A percentile compares a stretch with the other conserved stretches of the same genome.
Evolutionary conservation across 2,888 invertebrate species (phyloP).

Genomic region (Drosophila subquinaria): DNA sequence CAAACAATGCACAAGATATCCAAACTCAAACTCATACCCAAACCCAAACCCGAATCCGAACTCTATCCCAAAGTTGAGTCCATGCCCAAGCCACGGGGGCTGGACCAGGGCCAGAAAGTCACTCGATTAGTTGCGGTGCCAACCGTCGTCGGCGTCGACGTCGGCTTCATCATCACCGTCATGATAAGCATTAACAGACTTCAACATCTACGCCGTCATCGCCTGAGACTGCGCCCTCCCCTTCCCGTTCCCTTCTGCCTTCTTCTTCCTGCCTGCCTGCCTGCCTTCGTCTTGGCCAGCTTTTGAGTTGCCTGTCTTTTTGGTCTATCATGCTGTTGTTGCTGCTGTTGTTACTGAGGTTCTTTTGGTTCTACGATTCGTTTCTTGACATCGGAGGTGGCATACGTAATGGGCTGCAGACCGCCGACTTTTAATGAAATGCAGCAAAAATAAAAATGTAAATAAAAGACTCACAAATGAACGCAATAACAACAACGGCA

Average conservation of each 20-base stretch:
- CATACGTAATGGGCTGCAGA: constrained; percentile 57
- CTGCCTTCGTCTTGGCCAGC: constrained; percentile 20
- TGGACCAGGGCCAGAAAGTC: constrained; percentile 66
- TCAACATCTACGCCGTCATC: constrained; percentile 74
- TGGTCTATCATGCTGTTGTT: constrained; percentile 58
- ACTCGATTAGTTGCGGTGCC: constrained; percentile 79
- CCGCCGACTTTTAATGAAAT: constrained; percentile 61
- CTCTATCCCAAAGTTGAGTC: constrained; percentile 10
- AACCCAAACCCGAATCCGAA: constrained; percentile 1
- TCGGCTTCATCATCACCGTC: constrained; percentile 69
- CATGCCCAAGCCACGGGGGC: constrained; percentile 56
- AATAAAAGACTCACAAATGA: constrained; percentile 75
- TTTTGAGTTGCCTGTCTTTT: constrained; percentile 45
- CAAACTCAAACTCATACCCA: not conserved
- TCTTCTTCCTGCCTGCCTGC: constrained; percentile 29
- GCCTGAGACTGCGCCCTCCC: constrained; percentile 27
- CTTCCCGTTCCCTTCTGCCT: not conserved
- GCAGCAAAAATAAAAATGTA: constrained; percentile 72
- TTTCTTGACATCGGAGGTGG: constrained; percentile 61
- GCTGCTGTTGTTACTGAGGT: constrained; percentile 41
- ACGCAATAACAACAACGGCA: constrained; percentile 71
- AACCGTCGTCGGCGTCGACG: constrained; percentile 57
- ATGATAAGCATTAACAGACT: constrained; percentile 76
- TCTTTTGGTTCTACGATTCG: constrained; percentile 52
- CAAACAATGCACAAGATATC: constrained; percentile 61